Conservation (phyloP, 2,113 vertebrate genomes). For the Ailurus styani region DNA sequence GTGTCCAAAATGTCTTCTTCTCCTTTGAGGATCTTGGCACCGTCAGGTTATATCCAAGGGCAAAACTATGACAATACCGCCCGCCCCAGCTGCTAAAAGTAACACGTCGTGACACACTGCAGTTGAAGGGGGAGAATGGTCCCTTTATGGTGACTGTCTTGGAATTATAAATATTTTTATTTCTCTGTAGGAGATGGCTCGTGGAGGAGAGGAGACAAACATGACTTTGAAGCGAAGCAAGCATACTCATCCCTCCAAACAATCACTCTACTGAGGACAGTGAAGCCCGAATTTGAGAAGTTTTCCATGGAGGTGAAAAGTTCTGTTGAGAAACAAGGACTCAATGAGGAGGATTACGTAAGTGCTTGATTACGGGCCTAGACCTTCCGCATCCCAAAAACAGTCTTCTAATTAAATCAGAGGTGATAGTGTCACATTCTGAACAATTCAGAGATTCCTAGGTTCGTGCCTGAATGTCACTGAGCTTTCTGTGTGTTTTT, state of each 20-base stretch:
- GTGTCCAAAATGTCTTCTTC: background rate
- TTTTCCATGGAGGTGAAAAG: constrained; percentile 95
- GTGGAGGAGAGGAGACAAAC: constrained; percentile 94
- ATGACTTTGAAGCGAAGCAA: constrained; percentile 91
- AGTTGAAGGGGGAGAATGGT: constrained; percentile 54
- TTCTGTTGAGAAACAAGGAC: constrained; percentile 86
- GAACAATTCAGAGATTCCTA: constrained; percentile 54
- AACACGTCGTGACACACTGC: background rate
- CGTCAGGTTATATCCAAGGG: background rate
- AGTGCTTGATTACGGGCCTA: constrained; percentile 77
- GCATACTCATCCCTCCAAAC: constrained; percentile 94
- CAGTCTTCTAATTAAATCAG: constrained; percentile 59
- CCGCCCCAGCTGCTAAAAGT: background rate
- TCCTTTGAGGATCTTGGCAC: background rate
- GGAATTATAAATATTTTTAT: constrained; percentile 76
- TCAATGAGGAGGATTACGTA: constrained; percentile 92
- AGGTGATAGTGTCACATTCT: constrained; percentile 54
- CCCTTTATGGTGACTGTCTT: constrained; percentile 57
- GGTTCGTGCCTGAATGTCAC: constrained; percentile 15
- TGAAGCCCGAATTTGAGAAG: constrained; percentile 96
- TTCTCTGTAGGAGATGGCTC: constrained; percentile 92
- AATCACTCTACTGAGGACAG: constrained; percentile 92
- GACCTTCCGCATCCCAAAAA: constrained; percentile 62
- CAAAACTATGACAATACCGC: constrained; percentile 42
- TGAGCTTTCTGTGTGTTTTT: background rate